Base-by-base conservation (phyloP, 2,888 invertebrate genomes). In the Chymomyza procnemis region DNA sequence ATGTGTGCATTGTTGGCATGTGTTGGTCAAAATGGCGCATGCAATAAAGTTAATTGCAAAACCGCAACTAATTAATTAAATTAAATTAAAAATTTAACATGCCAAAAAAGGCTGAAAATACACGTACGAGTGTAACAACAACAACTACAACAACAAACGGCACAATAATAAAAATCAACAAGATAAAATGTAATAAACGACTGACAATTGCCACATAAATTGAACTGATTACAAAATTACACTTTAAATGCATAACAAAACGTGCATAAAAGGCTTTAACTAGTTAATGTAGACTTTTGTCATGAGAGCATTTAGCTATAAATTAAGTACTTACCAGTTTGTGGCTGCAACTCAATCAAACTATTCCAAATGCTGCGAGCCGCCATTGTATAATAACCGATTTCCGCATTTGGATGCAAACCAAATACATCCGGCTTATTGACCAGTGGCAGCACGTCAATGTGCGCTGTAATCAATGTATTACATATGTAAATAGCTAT, bases 371-470 rank as follows among this genome's bases (percentile, higher is more conserved):
- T 96, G 88, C 95, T 95, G 79, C 95, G 94, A 9, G 96, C 95
- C 0, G 97, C 95, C 89, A 95, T 94, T 63, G 97, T 97, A 91
- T 97, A 97, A 92, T 97, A 97, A 6, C 97, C 97, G 88, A 97
- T 97, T 93, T 98, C 97, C 0, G 97, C 97, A 92, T 98, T 98
- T n/a, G 97, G 94, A 91, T 98, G 97, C 60, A 98, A 92, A 8
- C 98, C 98, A 92, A 97, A 97, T 64, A 97, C 97, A 89, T 96
- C 96, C 2, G 97, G 97, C 12, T 95, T 95, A 90, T 97, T 97
- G 19, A 94, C 94, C 68, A 97, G 90, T 0, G 97, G 97, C 50
- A 97, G 92, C 57, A 93, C 92, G 88, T 97, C 97, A 84, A 98
- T 95, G 88, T 93, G 94, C 54, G 93, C 96, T 96, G 89, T 67